Evolutionary conservation across 2,888 invertebrate genomes (phyloP).

Genomic region (Eupithecia tripunctaria): DNA sequence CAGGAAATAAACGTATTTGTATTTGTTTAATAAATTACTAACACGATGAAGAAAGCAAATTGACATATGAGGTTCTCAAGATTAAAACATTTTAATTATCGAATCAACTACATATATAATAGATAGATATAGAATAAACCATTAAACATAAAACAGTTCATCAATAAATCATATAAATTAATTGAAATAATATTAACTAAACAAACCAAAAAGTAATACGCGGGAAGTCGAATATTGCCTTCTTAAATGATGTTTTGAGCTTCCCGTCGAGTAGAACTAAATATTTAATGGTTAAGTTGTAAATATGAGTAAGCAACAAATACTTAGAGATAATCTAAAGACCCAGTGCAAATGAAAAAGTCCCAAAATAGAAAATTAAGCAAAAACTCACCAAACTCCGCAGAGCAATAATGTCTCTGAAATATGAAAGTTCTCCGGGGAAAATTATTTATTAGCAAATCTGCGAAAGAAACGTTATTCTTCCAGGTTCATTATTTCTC

Average conservation of each 20-base stretch:
- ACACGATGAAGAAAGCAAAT: too few relatives aligned
- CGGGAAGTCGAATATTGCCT: not conserved
- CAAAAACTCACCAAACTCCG: not conserved
- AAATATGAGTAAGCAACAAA: not conserved
- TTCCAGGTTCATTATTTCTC: conserved; percentile 12
- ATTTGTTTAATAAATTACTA: too few relatives aligned
- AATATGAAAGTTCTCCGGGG: conserved; percentile 25
- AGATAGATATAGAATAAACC: too few relatives aligned
- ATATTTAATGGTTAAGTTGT: not conserved
- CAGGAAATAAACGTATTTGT: too few relatives aligned
- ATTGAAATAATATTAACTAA: too few relatives aligned
- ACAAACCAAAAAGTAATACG: too few relatives aligned
- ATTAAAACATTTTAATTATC: too few relatives aligned
- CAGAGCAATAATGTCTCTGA: conserved; percentile 17
- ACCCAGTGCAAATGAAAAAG: not conserved
- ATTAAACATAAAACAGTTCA: too few relatives aligned
- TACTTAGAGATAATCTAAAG: not conserved
- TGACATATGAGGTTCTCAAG: too few relatives aligned
- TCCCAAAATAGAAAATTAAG: not conserved
- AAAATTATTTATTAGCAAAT: conserved; percentile 30
- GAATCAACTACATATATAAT: too few relatives aligned
- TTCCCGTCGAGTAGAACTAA: not conserved
- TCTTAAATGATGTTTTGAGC: not conserved
- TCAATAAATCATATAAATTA: too few relatives aligned
- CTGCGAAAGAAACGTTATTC: conserved; percentile 15